phyloP scores from a whole-genome alignment of 2,888 invertebrate species.

The Aphodius granarius region DNA sequence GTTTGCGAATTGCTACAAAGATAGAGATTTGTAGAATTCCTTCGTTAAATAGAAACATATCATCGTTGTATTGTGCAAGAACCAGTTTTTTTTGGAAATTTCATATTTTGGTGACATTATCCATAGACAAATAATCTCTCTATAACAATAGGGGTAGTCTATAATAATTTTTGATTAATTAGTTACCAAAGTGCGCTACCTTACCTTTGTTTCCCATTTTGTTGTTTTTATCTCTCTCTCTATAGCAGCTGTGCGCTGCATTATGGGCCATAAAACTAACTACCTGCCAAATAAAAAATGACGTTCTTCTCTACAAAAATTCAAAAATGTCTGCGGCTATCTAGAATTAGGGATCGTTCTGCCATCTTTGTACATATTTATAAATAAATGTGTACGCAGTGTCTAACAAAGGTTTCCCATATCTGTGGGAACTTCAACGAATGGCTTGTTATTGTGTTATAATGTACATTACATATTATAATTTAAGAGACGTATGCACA shows the following conservation, averaged over 20 bases:
- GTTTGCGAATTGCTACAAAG: no score
- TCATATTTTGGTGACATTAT: neutral
- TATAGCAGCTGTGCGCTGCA: neutral
- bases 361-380: slow-evolving; percentile 23
- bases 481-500: neutral
- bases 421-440: no score
- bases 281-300: neutral
- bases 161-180: neutral
- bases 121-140: neutral
- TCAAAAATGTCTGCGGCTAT: slow-evolving; percentile 31
- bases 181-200: slow-evolving; percentile 18
- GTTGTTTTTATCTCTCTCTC: neutral
- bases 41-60: neutral
- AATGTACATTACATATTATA: neutral
- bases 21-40: neutral
- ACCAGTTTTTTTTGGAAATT: neutral
- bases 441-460: neutral
- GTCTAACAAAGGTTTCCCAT: neutral
- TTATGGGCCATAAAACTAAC: slow-evolving; percentile 3
- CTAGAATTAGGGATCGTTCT: slow-evolving; percentile 31
- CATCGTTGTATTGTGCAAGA: neutral
- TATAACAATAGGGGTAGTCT: neutral
- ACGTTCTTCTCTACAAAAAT: slow-evolving; percentile 21
- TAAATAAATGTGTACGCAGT: neutral
- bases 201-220: slow-evolving; percentile 13